Percentiles rank a stretch among this genome's conserved stretches.
phyloP scores from a whole-genome alignment of 2,113 vertebrate species.

The Phoxinus phoxinus region DNA sequence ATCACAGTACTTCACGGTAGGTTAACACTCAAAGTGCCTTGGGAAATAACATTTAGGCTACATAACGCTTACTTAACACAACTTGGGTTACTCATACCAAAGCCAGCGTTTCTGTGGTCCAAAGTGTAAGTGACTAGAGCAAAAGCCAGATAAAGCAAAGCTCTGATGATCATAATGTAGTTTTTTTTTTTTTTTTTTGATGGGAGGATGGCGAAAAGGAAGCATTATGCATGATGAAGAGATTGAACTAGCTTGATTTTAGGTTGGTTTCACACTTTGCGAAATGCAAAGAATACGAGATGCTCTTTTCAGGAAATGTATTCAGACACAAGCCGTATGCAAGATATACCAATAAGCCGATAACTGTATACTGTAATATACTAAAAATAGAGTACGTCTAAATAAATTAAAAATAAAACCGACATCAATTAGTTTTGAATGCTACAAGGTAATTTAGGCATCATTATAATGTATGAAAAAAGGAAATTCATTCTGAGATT shows the following conservation, averaged over 20 bases:
- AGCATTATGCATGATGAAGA: neutral
- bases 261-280: neutral
- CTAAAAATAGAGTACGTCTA: neutral
- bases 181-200: neutral
- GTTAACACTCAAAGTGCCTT: slow-evolving; percentile 76
- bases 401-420: neutral
- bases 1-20: slow-evolving; percentile 70
- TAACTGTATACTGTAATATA: neutral
- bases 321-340: neutral
- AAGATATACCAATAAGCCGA: neutral
- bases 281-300: neutral
- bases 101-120: neutral
- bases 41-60: slow-evolving; percentile 73
- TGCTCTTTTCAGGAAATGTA: neutral
- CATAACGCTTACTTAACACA: slow-evolving; percentile 76
- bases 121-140: neutral
- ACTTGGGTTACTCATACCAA: slow-evolving; percentile 72
- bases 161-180: neutral
- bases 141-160: slow-evolving; percentile 32
- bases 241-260: neutral
- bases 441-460: neutral
- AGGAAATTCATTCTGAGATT: neutral
- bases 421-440: neutral
- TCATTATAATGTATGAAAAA: neutral
- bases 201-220: neutral